Evolutionary conservation across 2,113 vertebrate species (phyloP).

Genomic region (Rhinoderma darwinii): DNA sequence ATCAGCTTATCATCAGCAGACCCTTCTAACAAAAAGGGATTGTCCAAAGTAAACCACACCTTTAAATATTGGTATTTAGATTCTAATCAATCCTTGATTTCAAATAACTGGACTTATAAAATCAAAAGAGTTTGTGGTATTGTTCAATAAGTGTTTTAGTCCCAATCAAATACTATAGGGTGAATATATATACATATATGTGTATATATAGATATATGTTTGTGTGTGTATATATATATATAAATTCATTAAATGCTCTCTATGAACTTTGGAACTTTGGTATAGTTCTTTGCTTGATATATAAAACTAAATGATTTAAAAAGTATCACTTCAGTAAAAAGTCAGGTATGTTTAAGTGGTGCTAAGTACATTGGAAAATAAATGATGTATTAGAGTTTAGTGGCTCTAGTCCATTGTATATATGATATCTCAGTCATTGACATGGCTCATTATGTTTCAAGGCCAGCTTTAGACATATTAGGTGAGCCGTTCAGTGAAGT

Average conservation of each 20-base stretch:
- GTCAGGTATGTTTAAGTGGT: constrained; percentile 44
- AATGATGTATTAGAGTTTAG: constrained; percentile 37
- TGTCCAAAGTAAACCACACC: background rate
- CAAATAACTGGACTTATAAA: background rate
- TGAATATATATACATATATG: too few species aligned
- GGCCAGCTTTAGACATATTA: constrained; percentile 48
- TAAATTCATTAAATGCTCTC: background rate
- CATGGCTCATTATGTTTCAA: constrained; percentile 47
- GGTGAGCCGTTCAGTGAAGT: constrained; percentile 42
- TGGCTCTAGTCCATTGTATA: constrained; percentile 43
- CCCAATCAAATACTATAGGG: background rate
- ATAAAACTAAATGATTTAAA: background rate
- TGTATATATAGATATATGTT: too few species aligned
- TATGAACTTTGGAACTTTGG: background rate
- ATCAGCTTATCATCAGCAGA: background rate
- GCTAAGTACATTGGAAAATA: constrained; percentile 29
- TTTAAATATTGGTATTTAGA: too few species aligned
- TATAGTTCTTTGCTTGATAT: background rate
- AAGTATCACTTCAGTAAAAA: background rate
- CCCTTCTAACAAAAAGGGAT: background rate
- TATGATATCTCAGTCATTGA: constrained; percentile 10
- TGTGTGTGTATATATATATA: too few species aligned
- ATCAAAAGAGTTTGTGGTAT: background rate
- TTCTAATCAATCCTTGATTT: too few species aligned
- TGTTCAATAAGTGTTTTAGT: background rate